Evolutionary conservation across 2,797 vertebrate genomes (phyloP).

Genomic region (Eospalax fontanierii): DNA sequence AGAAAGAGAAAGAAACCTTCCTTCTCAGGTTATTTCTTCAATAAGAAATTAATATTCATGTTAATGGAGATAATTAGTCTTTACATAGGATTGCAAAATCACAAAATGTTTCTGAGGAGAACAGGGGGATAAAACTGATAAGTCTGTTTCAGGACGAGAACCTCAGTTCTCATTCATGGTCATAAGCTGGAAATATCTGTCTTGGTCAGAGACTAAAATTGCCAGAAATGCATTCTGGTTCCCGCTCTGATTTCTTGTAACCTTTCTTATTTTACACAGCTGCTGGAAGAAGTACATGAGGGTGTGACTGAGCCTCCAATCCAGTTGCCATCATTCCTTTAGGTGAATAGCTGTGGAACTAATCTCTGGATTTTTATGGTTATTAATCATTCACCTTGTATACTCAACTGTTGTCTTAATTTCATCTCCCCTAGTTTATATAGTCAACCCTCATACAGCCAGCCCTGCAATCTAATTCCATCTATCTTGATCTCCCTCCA

Average conservation of each 20-base stretch:
- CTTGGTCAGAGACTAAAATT: neutral
- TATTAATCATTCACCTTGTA: neutral
- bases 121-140: neutral
- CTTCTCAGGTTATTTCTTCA: constrained; percentile 5
- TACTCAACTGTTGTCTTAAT: neutral
- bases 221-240: neutral
- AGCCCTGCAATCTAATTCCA: neutral
- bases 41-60: constrained; percentile 31
- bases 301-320: neutral
- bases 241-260: neutral
- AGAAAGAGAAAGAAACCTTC: constrained; percentile 14
- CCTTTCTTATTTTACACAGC: neutral
- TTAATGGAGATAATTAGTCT: constrained; percentile 46
- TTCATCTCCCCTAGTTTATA: neutral
- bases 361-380: neutral
- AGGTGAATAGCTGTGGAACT: neutral
- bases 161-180: neutral
- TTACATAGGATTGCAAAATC: neutral
- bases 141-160: neutral
- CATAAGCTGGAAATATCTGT: neutral
- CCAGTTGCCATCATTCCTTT: neutral
- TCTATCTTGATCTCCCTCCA: too few relatives aligned
- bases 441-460: neutral
- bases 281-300: too few relatives aligned
- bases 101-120: constrained; percentile 26